Evolutionary conservation across 2,113 vertebrate species (phyloP).

Genomic region (Zosterops borbonicus): DNA sequence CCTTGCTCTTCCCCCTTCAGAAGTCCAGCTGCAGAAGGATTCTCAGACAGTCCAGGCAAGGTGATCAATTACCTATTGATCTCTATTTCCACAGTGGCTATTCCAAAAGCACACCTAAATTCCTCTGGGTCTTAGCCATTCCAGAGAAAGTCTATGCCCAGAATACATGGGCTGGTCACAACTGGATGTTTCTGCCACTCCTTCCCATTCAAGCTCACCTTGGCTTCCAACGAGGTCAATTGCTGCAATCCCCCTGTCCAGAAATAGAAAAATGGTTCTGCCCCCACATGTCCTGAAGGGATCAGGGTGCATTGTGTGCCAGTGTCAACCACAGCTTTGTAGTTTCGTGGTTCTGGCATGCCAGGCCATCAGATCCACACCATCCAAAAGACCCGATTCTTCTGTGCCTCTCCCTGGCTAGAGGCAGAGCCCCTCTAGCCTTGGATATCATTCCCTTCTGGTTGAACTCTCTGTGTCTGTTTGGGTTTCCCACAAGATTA

Average conservation of each 20-base stretch:
- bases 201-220: background rate
- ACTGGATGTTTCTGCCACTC: background rate
- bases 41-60: background rate
- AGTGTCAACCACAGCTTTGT: no score
- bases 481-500: background rate
- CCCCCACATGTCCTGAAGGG: background rate
- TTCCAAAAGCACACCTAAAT: background rate
- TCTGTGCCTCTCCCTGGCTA: background rate
- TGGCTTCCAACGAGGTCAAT: background rate
- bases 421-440: background rate
- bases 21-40: background rate
- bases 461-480: background rate
- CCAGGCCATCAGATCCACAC: background rate
- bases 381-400: fast-evolving
- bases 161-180: background rate
- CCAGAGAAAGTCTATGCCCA: background rate
- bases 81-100: background rate
- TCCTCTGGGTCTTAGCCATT: background rate
- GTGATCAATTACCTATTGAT: no score
- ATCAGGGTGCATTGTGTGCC: no score
- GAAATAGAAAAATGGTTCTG: background rate
- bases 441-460: background rate
- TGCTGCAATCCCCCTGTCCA: background rate
- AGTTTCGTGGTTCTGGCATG: background rate
- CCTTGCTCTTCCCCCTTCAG: fast-evolving